phyloP scores from a whole-genome alignment of 2,113 vertebrate genomes.

The Cynoglossus semilaevis region DNA sequence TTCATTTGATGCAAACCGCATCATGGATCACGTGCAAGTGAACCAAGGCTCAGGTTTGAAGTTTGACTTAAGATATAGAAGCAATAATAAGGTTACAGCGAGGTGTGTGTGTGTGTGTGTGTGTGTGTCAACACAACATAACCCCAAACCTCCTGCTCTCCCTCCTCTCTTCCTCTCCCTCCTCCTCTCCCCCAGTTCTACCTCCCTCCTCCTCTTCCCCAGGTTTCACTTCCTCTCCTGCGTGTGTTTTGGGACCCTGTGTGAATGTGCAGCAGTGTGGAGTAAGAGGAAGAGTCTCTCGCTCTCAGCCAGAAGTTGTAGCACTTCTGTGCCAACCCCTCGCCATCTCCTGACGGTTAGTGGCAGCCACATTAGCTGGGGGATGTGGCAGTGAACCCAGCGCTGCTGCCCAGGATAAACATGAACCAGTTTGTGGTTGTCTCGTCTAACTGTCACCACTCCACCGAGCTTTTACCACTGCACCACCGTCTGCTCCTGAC shows the following conservation, averaged over 20 bases:
- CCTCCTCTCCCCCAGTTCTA: conserved; percentile 8
- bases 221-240: conserved; percentile 73
- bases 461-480: conserved; percentile 36
- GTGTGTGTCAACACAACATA: conserved; percentile 2
- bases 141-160: conserved; percentile 6
- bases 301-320: neutral
- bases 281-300: conserved; percentile 38
- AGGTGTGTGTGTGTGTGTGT: neutral
- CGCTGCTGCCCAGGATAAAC: conserved; percentile 47
- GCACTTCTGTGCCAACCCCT: conserved; percentile 57
- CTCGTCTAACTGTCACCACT: conserved; percentile 59
- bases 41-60: too few relatives aligned
- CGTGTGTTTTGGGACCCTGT: conserved; percentile 29
- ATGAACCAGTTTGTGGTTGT: conserved; percentile 58
- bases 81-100: too few relatives aligned
- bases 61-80: too few relatives aligned
- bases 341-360: conserved; percentile 59
- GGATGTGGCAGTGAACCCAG: conserved; percentile 61
- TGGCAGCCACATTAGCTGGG: conserved; percentile 25
- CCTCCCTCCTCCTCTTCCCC: conserved; percentile 20
- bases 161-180: conserved; percentile 24
- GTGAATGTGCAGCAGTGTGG: conserved; percentile 6
- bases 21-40: too few relatives aligned
- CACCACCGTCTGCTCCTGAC: conserved; percentile 26
- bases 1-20: too few relatives aligned